Evolutionary conservation across 2,888 invertebrate genomes (phyloP).

Genomic region (Teinopalpus imperialis): DNA sequence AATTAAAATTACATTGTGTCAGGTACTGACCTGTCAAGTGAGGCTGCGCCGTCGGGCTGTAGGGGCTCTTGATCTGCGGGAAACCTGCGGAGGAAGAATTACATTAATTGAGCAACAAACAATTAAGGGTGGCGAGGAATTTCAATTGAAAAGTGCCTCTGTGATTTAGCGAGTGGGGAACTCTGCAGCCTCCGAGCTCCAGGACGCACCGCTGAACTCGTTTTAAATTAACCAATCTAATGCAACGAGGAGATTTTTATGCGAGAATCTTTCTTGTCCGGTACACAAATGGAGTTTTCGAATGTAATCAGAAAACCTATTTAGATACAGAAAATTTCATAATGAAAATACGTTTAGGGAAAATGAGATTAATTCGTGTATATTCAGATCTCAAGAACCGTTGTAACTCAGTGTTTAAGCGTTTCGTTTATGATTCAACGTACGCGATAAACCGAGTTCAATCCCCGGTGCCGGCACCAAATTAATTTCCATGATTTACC

Average conservation of each 20-base stretch:
- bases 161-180: conserved; percentile 19
- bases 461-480: too few relatives aligned
- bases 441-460: too few relatives aligned
- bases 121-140: conserved; percentile 48
- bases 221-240: conserved; percentile 14
- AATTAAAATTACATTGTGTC: too few relatives aligned
- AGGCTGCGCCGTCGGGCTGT: conserved; percentile 82
- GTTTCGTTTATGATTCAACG: too few relatives aligned
- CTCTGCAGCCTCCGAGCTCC: background rate
- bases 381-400: too few relatives aligned
- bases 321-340: too few relatives aligned
- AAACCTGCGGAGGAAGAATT: conserved; percentile 78
- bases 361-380: too few relatives aligned
- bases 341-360: too few relatives aligned
- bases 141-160: conserved; percentile 46
- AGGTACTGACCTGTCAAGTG: conserved; percentile 84
- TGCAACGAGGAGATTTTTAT: conserved; percentile 4
- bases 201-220: conserved; percentile 4
- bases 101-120: conserved; percentile 54
- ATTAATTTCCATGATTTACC: too few relatives aligned
- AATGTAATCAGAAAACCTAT: too few relatives aligned
- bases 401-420: too few relatives aligned
- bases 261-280: background rate
- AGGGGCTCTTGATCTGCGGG: conserved; percentile 85
- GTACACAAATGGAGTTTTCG: too few relatives aligned